Base-by-base conservation (phyloP, 2,797 vertebrate species). In the Podargus strigoides region DNA sequence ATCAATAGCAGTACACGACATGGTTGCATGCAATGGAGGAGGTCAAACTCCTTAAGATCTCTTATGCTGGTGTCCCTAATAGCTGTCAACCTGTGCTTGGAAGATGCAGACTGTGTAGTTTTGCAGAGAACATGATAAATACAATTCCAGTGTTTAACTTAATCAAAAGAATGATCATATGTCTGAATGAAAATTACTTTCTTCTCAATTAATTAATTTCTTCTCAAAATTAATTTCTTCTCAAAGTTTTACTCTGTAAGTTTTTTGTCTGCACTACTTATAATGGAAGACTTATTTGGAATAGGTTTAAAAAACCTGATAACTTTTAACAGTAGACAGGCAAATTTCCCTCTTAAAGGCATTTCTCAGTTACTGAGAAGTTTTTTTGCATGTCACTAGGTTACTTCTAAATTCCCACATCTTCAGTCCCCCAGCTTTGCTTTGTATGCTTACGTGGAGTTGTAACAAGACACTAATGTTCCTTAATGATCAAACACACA, bases 141-240 rank as follows among this genome's bases (percentile, higher is more conserved):
- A 81, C 62, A 39, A 89, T 87, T 87, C 69, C 69, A 55, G 53
- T 64, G 32, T 79, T 93, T 68, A 93, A 82, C 78, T 89, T 89
- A 76, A 93, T 83, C 78, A 87, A 67, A 89, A 82, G 79, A 73
- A 32, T 30, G 28, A 34, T 87, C 80, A 22, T 86, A 37, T 66
- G 58, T 76, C 83, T 76, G 83, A 84, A 63, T 44, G 46, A 93
- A 94, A 85, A 90, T 81, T 88, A 47, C 46, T 85, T 94, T 94
- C 74, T 95, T 36, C 55, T 34, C 7, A 5, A n/a, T n/a, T n/a
- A 85, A 90, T 81, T 88, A 47, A 42, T 85, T 94, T 94, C 74
- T 95, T 36, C 55, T 34, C 7, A 5, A n/a, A n/a, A n/a, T n/a
- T n/a, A n/a, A n/a, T n/a, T n/a, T 85, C 87, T 92, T 92, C 82